Evolutionary conservation across 2,113 vertebrate species (phyloP).

Genomic region (Heteronetta atricapilla): DNA sequence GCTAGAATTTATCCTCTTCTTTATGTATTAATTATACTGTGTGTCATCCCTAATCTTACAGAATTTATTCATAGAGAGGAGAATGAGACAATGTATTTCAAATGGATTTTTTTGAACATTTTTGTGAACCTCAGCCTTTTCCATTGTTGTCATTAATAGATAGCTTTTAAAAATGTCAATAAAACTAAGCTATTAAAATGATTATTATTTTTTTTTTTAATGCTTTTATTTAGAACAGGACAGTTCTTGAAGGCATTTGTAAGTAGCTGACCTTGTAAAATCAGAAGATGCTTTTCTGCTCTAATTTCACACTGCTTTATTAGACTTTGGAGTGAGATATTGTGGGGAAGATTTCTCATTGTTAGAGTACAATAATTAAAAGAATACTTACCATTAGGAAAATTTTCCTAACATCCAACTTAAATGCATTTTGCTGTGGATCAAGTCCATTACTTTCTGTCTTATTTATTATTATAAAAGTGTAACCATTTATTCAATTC

Average conservation of each 20-base stretch:
- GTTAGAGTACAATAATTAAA: background rate
- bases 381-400: background rate
- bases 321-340: background rate
- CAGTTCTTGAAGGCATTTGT: background rate
- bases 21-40: slow-evolving; percentile 38
- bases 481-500: background rate
- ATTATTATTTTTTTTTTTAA: background rate
- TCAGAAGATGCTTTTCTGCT: background rate
- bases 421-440: background rate
- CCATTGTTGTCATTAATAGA: background rate
- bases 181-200: background rate
- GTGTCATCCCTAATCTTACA: slow-evolving; percentile 8
- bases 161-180: background rate
- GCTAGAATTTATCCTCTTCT: slow-evolving; percentile 29
- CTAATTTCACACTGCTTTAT: background rate
- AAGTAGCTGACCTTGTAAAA: background rate
- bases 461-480: background rate
- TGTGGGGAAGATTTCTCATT: background rate
- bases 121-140: background rate
- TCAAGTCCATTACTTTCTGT: background rate
- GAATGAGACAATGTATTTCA: background rate
- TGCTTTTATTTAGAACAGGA: background rate
- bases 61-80: slow-evolving; percentile 25
- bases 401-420: background rate
- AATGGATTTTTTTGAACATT: background rate